A percentile compares a stretch with the other conserved stretches of the same genome.
These are phyloP conservation scores for Psilopogon haemacephalus DNA, from an alignment of 2,113 vertebrate species.

Conservation along the genomic window DNA sequence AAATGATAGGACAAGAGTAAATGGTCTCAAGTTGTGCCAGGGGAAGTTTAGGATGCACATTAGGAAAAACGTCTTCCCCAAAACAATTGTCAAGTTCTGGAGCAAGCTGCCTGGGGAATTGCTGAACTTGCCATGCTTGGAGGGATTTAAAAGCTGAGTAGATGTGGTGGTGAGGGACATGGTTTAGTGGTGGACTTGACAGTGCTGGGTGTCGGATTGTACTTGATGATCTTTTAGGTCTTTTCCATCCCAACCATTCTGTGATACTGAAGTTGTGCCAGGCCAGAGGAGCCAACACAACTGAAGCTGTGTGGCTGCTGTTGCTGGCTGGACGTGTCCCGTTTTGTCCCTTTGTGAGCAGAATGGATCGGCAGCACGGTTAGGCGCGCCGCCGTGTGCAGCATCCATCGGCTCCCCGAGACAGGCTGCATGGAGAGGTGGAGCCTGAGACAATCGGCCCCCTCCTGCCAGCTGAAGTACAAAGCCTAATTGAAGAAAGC, in stretches of 20 bases:
- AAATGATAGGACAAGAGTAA: neutral
- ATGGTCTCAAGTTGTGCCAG: neutral
- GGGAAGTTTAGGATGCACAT: neutral
- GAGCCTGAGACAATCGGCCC: conserved; percentile 30
- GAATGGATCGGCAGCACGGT: neutral
- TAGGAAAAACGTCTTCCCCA: neutral
- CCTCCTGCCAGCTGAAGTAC: conserved; percentile 44
- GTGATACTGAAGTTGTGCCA: neutral
- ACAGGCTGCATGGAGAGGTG: neutral
- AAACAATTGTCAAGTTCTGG: neutral
- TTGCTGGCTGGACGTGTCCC: neutral
- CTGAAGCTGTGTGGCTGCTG: neutral
- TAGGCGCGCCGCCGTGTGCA: neutral
- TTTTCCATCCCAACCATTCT: neutral
- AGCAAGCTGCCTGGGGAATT: neutral
- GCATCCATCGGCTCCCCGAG: neutral
- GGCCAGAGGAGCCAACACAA: neutral
- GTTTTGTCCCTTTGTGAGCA: rapidly evolving
- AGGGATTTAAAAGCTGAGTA: neutral
- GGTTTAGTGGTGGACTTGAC: neutral
- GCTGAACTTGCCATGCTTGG: neutral
- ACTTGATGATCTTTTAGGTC: rapidly evolving
- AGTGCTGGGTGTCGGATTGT: neutral
- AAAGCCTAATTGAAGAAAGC: conserved; percentile 68
- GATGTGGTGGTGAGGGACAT: neutral